A percentile compares a stretch with the other conserved stretches of the same genome.
phyloP scores from a whole-genome alignment of 2,113 vertebrate genomes.

The Limanda limanda region DNA sequence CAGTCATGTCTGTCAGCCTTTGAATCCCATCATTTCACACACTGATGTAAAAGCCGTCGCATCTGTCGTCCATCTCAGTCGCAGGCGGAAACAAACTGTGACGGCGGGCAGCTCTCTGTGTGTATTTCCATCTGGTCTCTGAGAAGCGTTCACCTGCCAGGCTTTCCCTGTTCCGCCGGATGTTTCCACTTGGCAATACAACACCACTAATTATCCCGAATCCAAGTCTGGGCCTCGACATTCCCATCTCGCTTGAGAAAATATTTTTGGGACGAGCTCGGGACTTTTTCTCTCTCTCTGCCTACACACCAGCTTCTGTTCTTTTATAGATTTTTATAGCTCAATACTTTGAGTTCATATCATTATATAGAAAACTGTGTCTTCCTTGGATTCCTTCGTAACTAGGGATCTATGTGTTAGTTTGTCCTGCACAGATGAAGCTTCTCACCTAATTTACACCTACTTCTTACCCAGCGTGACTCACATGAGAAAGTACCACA shows the following conservation, averaged over 20 bases:
- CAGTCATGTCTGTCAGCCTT: not conserved
- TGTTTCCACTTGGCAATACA: conserved; percentile 63
- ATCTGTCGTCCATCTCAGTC: conserved; percentile 19
- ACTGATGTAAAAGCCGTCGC: conserved; percentile 24
- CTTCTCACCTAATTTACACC: conserved; percentile 24
- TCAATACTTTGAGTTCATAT: conserved; percentile 9
- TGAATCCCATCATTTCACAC: not conserved
- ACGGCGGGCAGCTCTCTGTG: conserved; percentile 30
- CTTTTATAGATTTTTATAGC: conserved; percentile 27
- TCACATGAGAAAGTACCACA: conserved; percentile 16
- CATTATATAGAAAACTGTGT: not conserved
- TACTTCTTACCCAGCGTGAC: not conserved
- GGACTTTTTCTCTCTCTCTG: conserved; percentile 53
- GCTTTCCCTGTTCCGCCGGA: conserved; percentile 63
- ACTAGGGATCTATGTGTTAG: not conserved
- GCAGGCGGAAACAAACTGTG: not conserved
- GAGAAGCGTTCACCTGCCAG: conserved; percentile 67
- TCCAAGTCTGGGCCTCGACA: conserved; percentile 68
- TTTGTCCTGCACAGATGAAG: conserved; percentile 1
- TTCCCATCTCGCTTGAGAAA: conserved; percentile 57
- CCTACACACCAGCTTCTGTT: conserved; percentile 56
- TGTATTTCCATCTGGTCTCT: conserved; percentile 63
- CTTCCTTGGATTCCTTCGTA: not conserved
- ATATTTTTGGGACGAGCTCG: conserved; percentile 54
- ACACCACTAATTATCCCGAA: conserved; percentile 77